These are phyloP conservation scores for Atethmia centrago DNA, from an alignment of 2,888 invertebrate genomes.

Conservation along the genomic window DNA sequence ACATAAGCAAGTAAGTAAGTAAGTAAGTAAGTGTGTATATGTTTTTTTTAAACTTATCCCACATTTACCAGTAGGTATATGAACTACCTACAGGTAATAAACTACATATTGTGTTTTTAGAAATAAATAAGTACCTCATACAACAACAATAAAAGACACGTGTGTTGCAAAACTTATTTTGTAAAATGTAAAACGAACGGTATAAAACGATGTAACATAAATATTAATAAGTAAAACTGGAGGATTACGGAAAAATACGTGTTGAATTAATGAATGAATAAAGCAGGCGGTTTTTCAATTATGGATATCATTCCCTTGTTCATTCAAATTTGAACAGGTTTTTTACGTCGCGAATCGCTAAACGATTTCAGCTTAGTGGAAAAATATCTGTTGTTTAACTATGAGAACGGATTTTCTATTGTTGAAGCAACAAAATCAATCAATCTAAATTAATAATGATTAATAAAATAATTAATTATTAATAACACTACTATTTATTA, in stretches of 20 bases:
- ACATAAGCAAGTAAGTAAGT: too few species aligned
- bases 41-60: too few species aligned
- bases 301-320: constrained; percentile 39
- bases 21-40: too few species aligned
- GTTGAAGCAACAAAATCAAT: background rate
- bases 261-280: constrained; percentile 26
- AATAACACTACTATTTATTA: too few species aligned
- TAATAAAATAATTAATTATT: too few species aligned
- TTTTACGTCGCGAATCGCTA: constrained; percentile 4
- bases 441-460: too few species aligned
- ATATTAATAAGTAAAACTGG: constrained; percentile 19
- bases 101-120: constrained; percentile 1
- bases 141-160: background rate
- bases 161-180: background rate
- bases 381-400: constrained; percentile 9
- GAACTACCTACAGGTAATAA: background rate
- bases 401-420: background rate
- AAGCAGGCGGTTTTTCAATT: constrained; percentile 33
- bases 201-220: constrained; percentile 18
- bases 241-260: constrained; percentile 22
- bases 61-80: too few species aligned
- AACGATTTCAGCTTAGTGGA: background rate
- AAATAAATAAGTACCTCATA: constrained; percentile 2
- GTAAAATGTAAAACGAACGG: constrained; percentile 10
- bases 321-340: constrained; percentile 29